phyloP scores from a whole-genome alignment of 30 jellyfish, hydroid and myxozoan genomes.

The Chironex yamaguchii region DNA sequence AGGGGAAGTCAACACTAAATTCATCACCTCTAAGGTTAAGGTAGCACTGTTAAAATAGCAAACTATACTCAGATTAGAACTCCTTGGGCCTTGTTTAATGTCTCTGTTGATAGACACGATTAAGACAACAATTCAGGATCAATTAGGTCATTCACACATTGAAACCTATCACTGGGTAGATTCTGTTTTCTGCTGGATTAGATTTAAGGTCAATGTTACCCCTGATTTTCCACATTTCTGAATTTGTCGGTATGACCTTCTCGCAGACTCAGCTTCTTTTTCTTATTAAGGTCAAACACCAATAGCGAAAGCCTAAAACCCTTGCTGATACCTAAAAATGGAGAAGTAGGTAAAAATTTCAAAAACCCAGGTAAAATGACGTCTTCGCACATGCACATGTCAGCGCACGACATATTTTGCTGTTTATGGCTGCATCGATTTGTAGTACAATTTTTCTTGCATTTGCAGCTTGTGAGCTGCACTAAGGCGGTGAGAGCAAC shows the following conservation, averaged over 20 bases:
- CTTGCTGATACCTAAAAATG: constrained; percentile 7
- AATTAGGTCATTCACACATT: background rate
- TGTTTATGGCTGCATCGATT: constrained; percentile 32
- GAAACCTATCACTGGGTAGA: constrained; percentile 64
- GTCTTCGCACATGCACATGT: constrained; percentile 41
- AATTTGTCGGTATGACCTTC: constrained; percentile 14
- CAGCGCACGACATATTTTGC: constrained; percentile 22
- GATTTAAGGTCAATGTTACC: no score
- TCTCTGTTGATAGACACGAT: constrained; percentile 7
- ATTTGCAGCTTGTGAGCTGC: constrained; percentile 34
- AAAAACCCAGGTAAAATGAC: constrained; percentile 11
- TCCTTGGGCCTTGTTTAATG: constrained; percentile 24
- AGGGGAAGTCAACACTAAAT: constrained; percentile 43
- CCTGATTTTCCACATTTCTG: constrained; percentile 28
- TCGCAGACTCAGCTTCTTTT: constrained; percentile 7
- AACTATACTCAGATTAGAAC: constrained; percentile 62
- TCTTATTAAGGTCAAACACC: constrained; percentile 9
- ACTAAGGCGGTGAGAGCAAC: constrained; percentile 20
- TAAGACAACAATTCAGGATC: background rate
- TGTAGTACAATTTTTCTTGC: constrained; percentile 21
- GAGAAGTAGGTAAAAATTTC: constrained; percentile 14
- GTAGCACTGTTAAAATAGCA: constrained; percentile 62
- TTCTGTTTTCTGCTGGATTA: constrained; percentile 53
- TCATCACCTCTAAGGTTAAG: constrained; percentile 66
- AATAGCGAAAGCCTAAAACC: constrained; percentile 16